Evolutionary conservation across 2,797 vertebrate genomes (phyloP).

Genomic region (Coregonus ussuriensis): DNA sequence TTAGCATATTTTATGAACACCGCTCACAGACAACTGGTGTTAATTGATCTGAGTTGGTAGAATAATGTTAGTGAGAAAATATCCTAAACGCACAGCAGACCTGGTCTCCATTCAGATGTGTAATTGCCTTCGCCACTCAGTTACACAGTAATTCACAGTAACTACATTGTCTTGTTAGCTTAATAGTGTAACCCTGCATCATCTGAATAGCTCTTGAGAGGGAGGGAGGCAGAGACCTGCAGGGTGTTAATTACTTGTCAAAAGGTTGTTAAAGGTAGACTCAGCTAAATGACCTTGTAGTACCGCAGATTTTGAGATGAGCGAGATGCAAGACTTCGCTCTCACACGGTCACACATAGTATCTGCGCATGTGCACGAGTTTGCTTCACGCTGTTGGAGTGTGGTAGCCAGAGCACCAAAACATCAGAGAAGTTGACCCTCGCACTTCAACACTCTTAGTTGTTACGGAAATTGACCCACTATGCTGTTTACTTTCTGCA

Average conservation of each 20-base stretch:
- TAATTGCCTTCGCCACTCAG: conserved; percentile 48
- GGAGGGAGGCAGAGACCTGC: conserved; percentile 55
- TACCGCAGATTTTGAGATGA: too few species aligned
- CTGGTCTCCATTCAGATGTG: conserved; percentile 23
- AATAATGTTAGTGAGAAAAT: conserved; percentile 27
- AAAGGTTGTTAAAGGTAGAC: conserved; percentile 68
- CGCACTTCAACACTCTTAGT: too few species aligned
- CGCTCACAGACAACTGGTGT: conserved; percentile 8
- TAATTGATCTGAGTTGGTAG: conserved; percentile 16
- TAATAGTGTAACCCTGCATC: conserved; percentile 34
- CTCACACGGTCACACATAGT: too few species aligned
- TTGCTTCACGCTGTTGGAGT: too few species aligned
- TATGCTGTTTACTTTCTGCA: too few species aligned
- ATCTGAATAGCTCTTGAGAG: conserved; percentile 60
- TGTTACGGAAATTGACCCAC: too few species aligned
- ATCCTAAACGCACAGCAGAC: conserved; percentile 20
- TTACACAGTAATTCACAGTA: conserved; percentile 9
- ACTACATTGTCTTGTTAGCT: conserved; percentile 38
- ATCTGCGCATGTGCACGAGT: too few species aligned
- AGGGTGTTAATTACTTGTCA: conserved; percentile 70
- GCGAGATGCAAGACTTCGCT: too few species aligned
- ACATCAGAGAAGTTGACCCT: too few species aligned
- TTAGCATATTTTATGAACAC: conserved; percentile 46
- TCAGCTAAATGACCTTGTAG: too few species aligned
- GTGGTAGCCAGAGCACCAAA: too few species aligned